Conservation (phyloP, 92 coral and sea anemone species). For the Scolanthus callimorphus region DNA sequence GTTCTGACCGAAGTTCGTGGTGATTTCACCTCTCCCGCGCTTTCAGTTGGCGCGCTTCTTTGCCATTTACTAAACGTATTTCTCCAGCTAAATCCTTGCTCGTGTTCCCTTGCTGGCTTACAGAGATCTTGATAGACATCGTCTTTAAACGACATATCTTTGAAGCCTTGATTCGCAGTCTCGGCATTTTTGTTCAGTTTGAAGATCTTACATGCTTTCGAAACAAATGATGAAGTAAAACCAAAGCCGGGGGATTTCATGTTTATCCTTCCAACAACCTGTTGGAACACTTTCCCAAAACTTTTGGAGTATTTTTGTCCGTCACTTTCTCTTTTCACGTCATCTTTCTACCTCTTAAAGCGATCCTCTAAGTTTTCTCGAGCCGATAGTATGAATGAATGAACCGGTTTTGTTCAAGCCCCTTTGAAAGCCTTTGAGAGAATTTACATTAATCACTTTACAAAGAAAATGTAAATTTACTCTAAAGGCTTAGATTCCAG, state of each 20-base stretch:
- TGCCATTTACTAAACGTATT: constrained; percentile 11
- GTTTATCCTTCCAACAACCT: no score
- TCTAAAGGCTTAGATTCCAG: background rate
- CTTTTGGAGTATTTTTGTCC: no score
- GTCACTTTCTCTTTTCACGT: no score
- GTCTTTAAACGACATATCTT: constrained; percentile 37
- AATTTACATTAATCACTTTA: constrained; percentile 16
- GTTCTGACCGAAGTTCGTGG: constrained; percentile 38
- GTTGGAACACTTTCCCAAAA: no score
- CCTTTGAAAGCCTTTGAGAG: constrained; percentile 16
- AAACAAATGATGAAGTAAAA: constrained; percentile 42
- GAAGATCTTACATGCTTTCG: constrained; percentile 56
- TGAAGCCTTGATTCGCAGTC: constrained; percentile 11
- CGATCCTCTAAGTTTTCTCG: no score
- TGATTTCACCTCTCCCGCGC: constrained; percentile 10
- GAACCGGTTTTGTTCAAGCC: constrained; percentile 1
- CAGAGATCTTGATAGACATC: constrained; percentile 42
- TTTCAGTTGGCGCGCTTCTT: constrained; percentile 11
- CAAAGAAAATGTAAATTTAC: constrained; percentile 30
- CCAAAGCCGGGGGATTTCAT: constrained; percentile 32
- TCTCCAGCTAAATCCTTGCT: constrained; percentile 5
- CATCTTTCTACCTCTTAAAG: no score
- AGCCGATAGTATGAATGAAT: background rate
- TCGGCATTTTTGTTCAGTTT: constrained; percentile 41
- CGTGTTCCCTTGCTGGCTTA: constrained; percentile 18